Evolutionary conservation across 2,113 vertebrate species (phyloP).

Genomic region (Cercopithecus mona): DNA sequence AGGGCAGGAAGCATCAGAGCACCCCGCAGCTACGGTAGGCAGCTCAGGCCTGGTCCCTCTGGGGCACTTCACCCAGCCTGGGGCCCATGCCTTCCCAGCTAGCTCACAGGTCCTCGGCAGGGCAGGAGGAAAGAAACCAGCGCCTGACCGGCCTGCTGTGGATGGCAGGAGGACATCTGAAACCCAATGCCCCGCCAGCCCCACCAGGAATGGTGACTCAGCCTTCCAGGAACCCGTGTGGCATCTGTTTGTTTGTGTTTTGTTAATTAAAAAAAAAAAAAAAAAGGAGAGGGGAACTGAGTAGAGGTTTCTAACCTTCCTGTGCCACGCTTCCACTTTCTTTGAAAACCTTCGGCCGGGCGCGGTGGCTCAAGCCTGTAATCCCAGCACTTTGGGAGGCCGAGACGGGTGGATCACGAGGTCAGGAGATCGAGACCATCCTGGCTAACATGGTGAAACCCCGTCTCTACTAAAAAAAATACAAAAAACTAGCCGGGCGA

Average conservation of each 20-base stretch:
- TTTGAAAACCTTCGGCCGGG: background rate
- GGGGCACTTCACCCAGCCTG: background rate
- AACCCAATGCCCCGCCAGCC: background rate
- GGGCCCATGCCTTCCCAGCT: background rate
- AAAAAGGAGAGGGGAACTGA: background rate
- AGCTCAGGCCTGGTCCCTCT: background rate
- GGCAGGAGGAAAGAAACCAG: background rate
- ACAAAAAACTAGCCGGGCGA: too few species aligned
- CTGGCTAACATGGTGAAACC: too few species aligned
- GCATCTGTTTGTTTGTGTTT: constrained; percentile 21
- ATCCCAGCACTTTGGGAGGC: too few species aligned
- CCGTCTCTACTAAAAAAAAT: too few species aligned
- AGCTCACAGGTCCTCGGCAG: background rate
- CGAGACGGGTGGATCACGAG: too few species aligned
- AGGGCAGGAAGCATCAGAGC: background rate
- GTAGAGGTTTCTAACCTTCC: constrained; percentile 58
- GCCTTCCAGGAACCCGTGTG: constrained; percentile 51
- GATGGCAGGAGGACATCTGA: background rate
- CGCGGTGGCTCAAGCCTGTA: too few species aligned
- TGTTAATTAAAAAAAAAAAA: background rate
- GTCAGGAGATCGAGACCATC: too few species aligned
- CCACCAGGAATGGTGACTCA: constrained; percentile 25
- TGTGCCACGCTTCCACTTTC: constrained; percentile 44
- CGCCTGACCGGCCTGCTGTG: background rate
- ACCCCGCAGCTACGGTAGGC: fast-evolving